Conservation (phyloP, 2,888 invertebrate species). For the Agonopterix subpropinquella region DNA sequence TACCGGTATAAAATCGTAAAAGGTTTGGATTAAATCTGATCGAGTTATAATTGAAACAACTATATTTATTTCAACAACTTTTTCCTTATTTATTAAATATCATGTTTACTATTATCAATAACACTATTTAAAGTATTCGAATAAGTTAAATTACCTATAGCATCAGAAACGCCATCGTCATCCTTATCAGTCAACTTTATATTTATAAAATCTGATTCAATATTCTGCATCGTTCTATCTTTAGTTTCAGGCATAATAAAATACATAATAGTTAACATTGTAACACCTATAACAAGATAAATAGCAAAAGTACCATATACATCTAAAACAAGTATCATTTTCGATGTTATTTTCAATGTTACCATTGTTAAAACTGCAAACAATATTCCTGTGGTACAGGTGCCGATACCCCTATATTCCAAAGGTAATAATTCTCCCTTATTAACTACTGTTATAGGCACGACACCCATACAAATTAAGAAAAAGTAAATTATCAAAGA, state of each 20-base stretch:
- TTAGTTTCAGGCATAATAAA: slow-evolving; percentile 3
- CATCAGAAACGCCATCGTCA: background rate
- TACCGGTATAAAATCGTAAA: no score
- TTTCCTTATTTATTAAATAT: no score
- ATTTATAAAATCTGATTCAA: background rate
- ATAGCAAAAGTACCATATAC: slow-evolving; percentile 3
- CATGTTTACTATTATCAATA: no score
- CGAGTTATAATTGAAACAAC: no score
- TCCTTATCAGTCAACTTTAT: background rate
- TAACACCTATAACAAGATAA: background rate
- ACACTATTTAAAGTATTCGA: no score
- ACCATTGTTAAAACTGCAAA: background rate
- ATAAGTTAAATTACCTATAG: background rate
- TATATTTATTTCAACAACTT: no score
- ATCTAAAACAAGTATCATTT: background rate
- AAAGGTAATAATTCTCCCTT: slow-evolving; percentile 2
- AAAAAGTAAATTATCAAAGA: background rate
- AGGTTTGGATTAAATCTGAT: no score
- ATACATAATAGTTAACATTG: background rate
- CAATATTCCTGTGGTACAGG: background rate
- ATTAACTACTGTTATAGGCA: background rate
- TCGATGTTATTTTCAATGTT: background rate
- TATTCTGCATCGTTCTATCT: background rate
- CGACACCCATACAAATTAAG: background rate
- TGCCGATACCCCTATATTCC: slow-evolving; percentile 1